Percentiles rank a stretch among this genome's conserved stretches.
phyloP scores from a whole-genome alignment of 1,140 invertebrate genomes.

The Sarcophaga peregrina region DNA sequence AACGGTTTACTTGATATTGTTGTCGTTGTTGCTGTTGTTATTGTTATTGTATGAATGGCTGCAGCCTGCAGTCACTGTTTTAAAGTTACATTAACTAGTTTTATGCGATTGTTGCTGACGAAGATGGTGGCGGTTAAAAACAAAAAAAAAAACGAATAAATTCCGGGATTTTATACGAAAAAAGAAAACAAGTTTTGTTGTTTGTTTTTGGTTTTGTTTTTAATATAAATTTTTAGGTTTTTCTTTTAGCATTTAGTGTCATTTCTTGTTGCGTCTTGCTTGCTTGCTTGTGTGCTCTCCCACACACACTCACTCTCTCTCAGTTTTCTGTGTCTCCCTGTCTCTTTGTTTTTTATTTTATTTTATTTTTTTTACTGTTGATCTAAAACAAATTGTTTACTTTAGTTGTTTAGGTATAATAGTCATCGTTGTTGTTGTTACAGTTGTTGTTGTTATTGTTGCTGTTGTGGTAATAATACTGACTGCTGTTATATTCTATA shows the following conservation, averaged over 20 bases:
- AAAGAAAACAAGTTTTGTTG: background rate
- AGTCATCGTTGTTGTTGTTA: background rate
- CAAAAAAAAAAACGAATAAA: conserved; percentile 31
- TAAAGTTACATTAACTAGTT: background rate
- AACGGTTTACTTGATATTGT: conserved; percentile 4
- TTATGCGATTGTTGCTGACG: no score
- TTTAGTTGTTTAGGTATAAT: conserved; percentile 8
- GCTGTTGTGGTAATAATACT: background rate
- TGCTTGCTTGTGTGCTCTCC: no score
- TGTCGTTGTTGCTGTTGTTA: background rate
- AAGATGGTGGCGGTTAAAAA: no score
- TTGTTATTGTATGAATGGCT: background rate
- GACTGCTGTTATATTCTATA: background rate
- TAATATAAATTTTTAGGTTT: background rate
- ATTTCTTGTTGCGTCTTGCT: conserved; percentile 30
- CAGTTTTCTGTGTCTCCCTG: background rate
- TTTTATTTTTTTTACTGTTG: background rate
- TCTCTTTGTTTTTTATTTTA: background rate
- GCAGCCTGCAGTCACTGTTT: background rate
- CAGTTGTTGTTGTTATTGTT: no score
- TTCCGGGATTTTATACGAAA: conserved; percentile 35
- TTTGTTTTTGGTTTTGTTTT: background rate
- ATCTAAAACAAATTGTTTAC: background rate
- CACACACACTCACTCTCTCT: no score
- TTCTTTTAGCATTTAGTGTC: background rate